phyloP scores from a whole-genome alignment of 2,888 invertebrate species.

The Liodrosophila aerea region DNA sequence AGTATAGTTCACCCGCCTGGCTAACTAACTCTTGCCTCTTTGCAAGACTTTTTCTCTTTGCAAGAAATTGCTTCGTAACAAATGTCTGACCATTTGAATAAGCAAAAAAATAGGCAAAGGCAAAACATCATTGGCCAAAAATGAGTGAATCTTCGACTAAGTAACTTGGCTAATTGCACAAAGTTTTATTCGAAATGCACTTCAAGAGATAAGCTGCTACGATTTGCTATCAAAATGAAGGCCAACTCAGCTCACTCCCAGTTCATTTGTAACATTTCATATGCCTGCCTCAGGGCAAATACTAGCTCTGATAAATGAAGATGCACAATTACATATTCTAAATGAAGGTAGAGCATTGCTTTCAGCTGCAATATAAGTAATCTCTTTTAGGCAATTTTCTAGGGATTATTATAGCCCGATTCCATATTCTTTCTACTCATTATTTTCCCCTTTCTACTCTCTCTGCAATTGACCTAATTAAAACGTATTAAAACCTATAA shows the following conservation, averaged over 20 bases:
- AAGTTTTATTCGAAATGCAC: conserved; percentile 33
- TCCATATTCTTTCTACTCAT: too few species aligned
- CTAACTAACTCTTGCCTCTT: conserved; percentile 27
- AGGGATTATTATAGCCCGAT: too few species aligned
- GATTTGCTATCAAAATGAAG: not conserved
- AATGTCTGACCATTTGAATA: conserved; percentile 60
- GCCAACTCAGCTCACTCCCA: conserved; percentile 1
- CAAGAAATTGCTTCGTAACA: conserved; percentile 49
- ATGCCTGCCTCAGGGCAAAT: not conserved
- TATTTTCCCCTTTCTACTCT: too few species aligned
- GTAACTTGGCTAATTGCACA: conserved; percentile 49
- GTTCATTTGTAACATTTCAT: conserved; percentile 6
- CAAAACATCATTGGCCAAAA: conserved; percentile 27
- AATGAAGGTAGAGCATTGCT: not conserved
- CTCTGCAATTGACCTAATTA: conserved; percentile 72
- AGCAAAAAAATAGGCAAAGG: too few species aligned
- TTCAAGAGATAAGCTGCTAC: conserved; percentile 2
- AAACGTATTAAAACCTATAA: conserved; percentile 27
- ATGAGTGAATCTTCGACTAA: conserved; percentile 16
- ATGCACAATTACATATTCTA: too few species aligned
- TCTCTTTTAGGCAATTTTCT: too few species aligned
- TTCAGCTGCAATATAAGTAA: too few species aligned
- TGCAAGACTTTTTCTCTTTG: too few species aligned
- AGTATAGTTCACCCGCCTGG: conserved; percentile 20
- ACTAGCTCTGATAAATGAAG: not conserved